A percentile compares a stretch with the other conserved stretches of the same genome.
These are phyloP conservation scores for Osmerus eperlanus DNA, from an alignment of 2,113 vertebrate species.

Conservation along the genomic window DNA sequence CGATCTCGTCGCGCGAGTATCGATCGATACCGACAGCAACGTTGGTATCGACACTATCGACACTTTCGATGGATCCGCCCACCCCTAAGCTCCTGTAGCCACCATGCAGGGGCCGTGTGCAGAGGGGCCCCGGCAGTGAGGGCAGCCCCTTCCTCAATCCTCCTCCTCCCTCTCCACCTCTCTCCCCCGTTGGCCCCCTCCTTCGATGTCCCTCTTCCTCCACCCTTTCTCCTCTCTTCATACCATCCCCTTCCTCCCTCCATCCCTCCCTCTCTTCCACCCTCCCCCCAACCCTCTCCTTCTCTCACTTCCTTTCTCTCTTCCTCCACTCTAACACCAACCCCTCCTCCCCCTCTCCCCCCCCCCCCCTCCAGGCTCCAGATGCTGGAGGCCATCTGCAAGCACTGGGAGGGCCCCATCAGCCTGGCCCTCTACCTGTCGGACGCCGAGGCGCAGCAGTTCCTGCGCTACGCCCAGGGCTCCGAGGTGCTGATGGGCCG, in stretches of 20 bases:
- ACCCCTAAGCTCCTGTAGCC: too few species aligned
- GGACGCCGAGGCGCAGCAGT: slow-evolving; percentile 96
- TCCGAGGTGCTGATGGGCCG: slow-evolving; percentile 95
- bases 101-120: too few species aligned
- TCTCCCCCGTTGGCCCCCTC: background rate
- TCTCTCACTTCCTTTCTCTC: background rate
- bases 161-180: background rate
- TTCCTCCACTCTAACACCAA: background rate
- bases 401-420: slow-evolving; percentile 98
- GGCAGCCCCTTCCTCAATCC: too few species aligned
- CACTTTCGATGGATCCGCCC: too few species aligned
- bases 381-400: slow-evolving; percentile 99
- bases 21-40: too few species aligned
- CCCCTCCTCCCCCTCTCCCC: too few species aligned
- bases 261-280: background rate
- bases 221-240: too few species aligned
- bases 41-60: too few species aligned
- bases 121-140: too few species aligned
- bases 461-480: slow-evolving; percentile 97
- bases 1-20: too few species aligned
- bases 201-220: background rate
- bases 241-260: background rate
- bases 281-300: background rate
- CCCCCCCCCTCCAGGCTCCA: slow-evolving; percentile 78
- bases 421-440: slow-evolving; percentile 97